Base-by-base conservation (phyloP, 2,113 vertebrate genomes). In the Carassius gibelio region DNA sequence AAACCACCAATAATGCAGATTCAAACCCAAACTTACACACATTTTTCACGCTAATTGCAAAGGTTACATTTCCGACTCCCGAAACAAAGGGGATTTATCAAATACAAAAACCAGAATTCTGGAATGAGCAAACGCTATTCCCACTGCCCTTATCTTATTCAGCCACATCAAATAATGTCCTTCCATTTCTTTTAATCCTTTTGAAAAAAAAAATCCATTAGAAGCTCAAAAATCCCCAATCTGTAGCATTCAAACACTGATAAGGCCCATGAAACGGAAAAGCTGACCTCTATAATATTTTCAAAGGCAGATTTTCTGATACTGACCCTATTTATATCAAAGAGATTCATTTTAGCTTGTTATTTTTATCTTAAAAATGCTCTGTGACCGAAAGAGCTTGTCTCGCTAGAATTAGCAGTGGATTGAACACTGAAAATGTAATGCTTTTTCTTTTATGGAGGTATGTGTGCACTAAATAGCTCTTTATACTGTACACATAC, bases 301-400 rank as follows among this genome's bases (percentile, higher is more conserved):
- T 82, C 50, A 86, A 69, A 86, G 80, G 62, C 85, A 83, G 50
- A 82, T 83, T 81, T 81, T 34, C 71, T 45, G 21, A 69, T 86
- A 69, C 19, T 59, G 19, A 59, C 48, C 52, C 66, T 74, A 30
- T 62, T 75, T 34, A 15, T 75, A 81, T 81, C 84, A 85, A 75
- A 80, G 52, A 30, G 0, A 62, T 9, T 59, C 23, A 8, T 50
- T 61, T 74, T 80, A 38, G 42, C 23, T 30, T 7, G 30, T 64
- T 72, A 48, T 64, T 66, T 55, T 7, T 52, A 68, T 30, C 8
- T 81, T 68, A 52, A 81, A 69, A 69, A 21, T n/a, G 75, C 19
- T 78, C 55, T 78, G 79, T 45, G 38, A 62, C 36, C 7, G 38
- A 17, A 80, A 1, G 19, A 78, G 30, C 55, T 79, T 42, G 21